phyloP scores from a whole-genome alignment of 2,113 vertebrate genomes.

The Psilopsiagon aymara region DNA sequence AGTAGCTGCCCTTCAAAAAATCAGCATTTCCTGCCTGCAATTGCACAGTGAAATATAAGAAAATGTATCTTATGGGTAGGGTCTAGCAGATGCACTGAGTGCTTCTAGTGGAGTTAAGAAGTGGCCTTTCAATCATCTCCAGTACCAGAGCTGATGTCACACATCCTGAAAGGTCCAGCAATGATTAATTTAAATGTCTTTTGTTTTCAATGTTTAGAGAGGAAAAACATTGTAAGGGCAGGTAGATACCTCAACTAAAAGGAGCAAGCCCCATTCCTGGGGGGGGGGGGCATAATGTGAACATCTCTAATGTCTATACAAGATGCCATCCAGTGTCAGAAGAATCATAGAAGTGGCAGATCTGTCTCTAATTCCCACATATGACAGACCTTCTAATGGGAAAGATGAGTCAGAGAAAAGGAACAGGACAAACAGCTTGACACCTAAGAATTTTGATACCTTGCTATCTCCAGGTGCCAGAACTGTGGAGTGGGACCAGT shows the following conservation, averaged over 20 bases:
- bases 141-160: not conserved
- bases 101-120: not conserved
- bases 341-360: not conserved
- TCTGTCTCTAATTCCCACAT: not conserved
- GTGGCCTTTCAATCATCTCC: not conserved
- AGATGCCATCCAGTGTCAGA: not conserved
- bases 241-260: not conserved
- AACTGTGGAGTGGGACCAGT: not conserved
- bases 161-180: not conserved
- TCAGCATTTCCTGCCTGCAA: not conserved
- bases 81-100: not conserved
- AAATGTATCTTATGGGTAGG: rapidly evolving
- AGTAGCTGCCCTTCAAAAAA: not conserved
- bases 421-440: not conserved
- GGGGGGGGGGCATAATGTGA: rapidly evolving
- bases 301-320: not conserved
- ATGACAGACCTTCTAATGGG: not conserved
- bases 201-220: not conserved
- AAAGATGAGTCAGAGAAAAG: not conserved
- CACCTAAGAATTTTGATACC: not conserved
- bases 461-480: not conserved
- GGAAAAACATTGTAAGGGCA: not conserved
- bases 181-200: not conserved
- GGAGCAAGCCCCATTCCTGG: not conserved
- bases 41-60: not conserved